Conservation (phyloP, 2,113 vertebrate genomes). For the Phaethon lepturus region DNA sequence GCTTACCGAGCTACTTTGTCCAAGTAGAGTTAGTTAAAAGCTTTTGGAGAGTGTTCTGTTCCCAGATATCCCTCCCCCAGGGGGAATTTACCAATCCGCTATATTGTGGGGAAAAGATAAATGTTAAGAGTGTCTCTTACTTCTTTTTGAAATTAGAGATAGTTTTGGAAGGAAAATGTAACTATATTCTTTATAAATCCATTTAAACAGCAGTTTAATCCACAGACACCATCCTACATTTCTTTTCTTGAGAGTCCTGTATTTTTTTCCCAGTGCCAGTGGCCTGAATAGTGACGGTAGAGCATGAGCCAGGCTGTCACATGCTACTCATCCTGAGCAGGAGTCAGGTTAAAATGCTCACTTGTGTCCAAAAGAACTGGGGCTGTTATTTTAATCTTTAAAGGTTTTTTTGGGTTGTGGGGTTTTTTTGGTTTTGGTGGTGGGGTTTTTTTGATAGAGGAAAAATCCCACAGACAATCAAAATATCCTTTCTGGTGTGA, state of each 20-base stretch:
- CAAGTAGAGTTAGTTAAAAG: slow-evolving; percentile 32
- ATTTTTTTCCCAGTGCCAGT: not conserved
- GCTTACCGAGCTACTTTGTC: not conserved
- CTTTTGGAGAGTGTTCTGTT: slow-evolving; percentile 16
- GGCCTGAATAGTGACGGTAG: not conserved
- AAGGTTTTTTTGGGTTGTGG: not conserved
- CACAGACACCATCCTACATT: not conserved
- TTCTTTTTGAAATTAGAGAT: not conserved
- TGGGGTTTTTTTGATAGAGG: not conserved
- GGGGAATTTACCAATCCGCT: slow-evolving; percentile 19
- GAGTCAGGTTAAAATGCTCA: not conserved
- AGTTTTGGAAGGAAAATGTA: slow-evolving; percentile 39
- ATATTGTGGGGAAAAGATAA: not conserved
- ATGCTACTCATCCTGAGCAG: not conserved
- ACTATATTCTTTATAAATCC: not conserved
- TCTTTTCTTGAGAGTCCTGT: not conserved
- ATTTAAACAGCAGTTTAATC: slow-evolving; percentile 36
- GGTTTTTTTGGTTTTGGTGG: too few species aligned
- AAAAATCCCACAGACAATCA: not conserved
- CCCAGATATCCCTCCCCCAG: not conserved
- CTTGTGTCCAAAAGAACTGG: not conserved
- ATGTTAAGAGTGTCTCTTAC: not conserved
- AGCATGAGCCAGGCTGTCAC: not conserved
- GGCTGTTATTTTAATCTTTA: not conserved
- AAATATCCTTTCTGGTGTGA: not conserved